These are phyloP conservation scores for Radopholus similis DNA, from an alignment of 1,140 invertebrate species.

Conservation along the genomic window DNA sequence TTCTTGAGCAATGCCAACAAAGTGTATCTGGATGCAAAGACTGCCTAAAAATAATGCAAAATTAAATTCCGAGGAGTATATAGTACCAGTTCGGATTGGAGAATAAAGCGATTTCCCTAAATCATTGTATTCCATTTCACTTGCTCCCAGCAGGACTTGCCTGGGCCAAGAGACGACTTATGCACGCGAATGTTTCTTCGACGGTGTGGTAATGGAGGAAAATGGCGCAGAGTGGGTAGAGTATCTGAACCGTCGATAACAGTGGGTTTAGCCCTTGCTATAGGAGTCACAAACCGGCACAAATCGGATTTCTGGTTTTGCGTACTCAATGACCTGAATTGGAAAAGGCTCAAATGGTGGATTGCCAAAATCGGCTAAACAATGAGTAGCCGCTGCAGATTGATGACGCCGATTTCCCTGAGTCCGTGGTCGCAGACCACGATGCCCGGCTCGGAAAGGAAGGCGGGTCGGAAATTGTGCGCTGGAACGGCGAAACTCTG, in stretches of 20 bases:
- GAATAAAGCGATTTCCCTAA: conserved; percentile 36
- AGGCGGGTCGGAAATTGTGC: conserved; percentile 46
- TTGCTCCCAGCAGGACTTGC: not conserved
- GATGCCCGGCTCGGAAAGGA: conserved; percentile 50
- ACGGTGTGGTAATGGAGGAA: conserved; percentile 52
- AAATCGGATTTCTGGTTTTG: conserved; percentile 53
- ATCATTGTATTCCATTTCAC: too few relatives aligned
- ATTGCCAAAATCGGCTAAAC: not conserved
- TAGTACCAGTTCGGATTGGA: conserved; percentile 43
- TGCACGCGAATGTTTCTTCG: conserved; percentile 52
- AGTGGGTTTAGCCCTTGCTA: too few relatives aligned
- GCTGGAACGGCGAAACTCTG: conserved; percentile 31
- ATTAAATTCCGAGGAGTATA: not conserved
- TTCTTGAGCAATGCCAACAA: conserved; percentile 45
- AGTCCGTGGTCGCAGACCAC: conserved; percentile 57
- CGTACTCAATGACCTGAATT: conserved; percentile 45
- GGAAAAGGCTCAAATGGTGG: not conserved
- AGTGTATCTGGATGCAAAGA: conserved; percentile 42
- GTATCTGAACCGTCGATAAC: conserved; percentile 43
- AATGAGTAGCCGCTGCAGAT: conserved; percentile 52
- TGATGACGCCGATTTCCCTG: conserved; percentile 49
- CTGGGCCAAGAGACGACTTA: conserved; percentile 45
- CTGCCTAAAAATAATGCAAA: conserved; percentile 20
- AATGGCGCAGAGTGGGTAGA: conserved; percentile 55
- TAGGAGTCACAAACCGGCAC: conserved; percentile 49